Evolutionary conservation across 2,797 vertebrate species (phyloP).

Genomic region (Synanceia verrucosa): DNA sequence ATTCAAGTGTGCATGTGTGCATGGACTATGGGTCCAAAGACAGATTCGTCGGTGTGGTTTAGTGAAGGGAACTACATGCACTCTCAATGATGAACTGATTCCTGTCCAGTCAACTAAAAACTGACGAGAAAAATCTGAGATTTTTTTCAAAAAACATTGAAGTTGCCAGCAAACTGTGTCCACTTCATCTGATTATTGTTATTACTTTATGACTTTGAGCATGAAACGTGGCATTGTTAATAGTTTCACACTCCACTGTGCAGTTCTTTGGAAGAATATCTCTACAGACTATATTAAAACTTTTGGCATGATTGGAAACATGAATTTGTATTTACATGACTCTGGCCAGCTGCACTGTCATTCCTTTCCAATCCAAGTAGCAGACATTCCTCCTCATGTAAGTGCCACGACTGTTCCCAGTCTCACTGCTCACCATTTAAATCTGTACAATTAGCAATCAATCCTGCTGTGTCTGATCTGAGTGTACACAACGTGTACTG

Average conservation of each 20-base stretch:
- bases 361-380: constrained; percentile 1
- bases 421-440: background rate
- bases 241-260: too few species aligned
- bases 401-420: constrained; percentile 25
- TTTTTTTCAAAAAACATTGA: background rate
- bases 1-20: constrained; percentile 31
- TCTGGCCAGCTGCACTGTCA: background rate
- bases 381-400: constrained; percentile 36
- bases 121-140: background rate
- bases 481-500: background rate
- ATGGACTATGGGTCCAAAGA: background rate
- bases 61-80: background rate
- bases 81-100: background rate
- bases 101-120: background rate
- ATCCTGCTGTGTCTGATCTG: constrained; percentile 3
- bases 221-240: background rate
- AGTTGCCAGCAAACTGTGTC: background rate
- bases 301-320: background rate
- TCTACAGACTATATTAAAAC: background rate
- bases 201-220: background rate
- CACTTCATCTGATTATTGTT: background rate
- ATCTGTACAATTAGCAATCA: constrained; percentile 18
- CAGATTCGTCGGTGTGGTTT: background rate
- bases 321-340: background rate
- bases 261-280: background rate